Base-by-base conservation (phyloP, 2,113 vertebrate species). In the Apodemus sylvaticus region DNA sequence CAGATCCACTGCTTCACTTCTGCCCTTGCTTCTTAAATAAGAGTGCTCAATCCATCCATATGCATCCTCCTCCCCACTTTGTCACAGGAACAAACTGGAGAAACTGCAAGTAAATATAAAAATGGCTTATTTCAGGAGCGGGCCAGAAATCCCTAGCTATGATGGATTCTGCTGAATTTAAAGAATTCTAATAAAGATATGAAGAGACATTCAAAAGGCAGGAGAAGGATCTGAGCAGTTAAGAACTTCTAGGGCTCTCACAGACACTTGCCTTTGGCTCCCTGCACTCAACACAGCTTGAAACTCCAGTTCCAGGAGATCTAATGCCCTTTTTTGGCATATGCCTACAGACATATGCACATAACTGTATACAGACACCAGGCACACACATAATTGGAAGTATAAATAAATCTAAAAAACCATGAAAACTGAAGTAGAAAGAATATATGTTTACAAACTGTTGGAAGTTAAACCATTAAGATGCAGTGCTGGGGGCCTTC, bases 181-280 rank as follows among this genome's bases (percentile, higher is more conserved):
- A 94, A 91, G 70, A 64, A 62, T 48, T 93, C 42, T 29, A 36
- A 12, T 95, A 39, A 97, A 95, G 81, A 70, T 58, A 9, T 64
- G 36, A 96, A 51, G 42, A 81, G 11, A 13, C 58, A 1, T 60
- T 16, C n/a, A 60, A 7, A 36, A 26, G 55, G 55, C 6, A 11
- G 7, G 20, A 7, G 5, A 83, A n/a, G 9, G 13, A 42, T 12
- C n/a, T 81, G 20, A 7, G 34, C 34, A 24, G 53, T 58, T 9
- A 60, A 53, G 55, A 39, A 29, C 36, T 42, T 7, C 2, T n/a
- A 39, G n/a, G 3, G 13, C 13, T 42, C 55, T 29, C 16, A 3
- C 5, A 14, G 36, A 83, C 9, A 42, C 55, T 39, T 16, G 79
- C 13, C 55, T 82, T 58, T 60, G 20, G 20, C 4, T 82, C 5